Evolutionary conservation across 2,888 invertebrate genomes (phyloP), one percentile per base, ranked within the genome.

Genomic region (Limnephilus marmoratus): DNA sequence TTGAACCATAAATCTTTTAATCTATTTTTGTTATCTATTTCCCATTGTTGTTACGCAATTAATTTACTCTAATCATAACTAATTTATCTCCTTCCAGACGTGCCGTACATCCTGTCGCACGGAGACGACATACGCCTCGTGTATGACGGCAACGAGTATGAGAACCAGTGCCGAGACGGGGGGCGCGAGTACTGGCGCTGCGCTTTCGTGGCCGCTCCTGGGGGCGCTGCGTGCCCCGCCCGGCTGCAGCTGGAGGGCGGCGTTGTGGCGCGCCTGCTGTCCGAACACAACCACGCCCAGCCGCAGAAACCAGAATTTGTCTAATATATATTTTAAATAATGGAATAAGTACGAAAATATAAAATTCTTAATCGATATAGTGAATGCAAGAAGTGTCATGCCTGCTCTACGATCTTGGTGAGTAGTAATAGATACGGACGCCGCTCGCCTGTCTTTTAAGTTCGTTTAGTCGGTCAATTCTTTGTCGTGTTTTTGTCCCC

Each of bases 121-220:
- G 93, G 93, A 24, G 88, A 90, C 18, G 91, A 92, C 18, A 92
- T 85, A 80, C 93, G 93, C 34, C 90, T 93, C 34, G 92, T 93
- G 15, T 93, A 91, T 85, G 85, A 91, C 45, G 91, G 93, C 3
- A 90, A 93, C 29, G 92, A 93, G 68, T 93, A 93, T 24, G 91
- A 92, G 45, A 89, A 31, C 34, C 82, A 85, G 18, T 68, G 86
- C 18, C 80, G 85, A 24, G 88, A 81, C 18, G 92, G 87, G 94
- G 96, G 96, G 13, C 94, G 96, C 87, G 96, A 96, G 9, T 96
- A 96, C 94, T 96, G 96, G 96, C 94, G 96, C 86, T 96, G 96
- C 94, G 96, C 92, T 53, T 81, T 85, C 81, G 41, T 41, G 15
- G 83, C 53, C 37, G 34, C 80, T 15, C n/a, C 87, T 29, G 88